Evolutionary conservation across 2,113 vertebrate genomes (phyloP).

Genomic region (Vicugna pacos): DNA sequence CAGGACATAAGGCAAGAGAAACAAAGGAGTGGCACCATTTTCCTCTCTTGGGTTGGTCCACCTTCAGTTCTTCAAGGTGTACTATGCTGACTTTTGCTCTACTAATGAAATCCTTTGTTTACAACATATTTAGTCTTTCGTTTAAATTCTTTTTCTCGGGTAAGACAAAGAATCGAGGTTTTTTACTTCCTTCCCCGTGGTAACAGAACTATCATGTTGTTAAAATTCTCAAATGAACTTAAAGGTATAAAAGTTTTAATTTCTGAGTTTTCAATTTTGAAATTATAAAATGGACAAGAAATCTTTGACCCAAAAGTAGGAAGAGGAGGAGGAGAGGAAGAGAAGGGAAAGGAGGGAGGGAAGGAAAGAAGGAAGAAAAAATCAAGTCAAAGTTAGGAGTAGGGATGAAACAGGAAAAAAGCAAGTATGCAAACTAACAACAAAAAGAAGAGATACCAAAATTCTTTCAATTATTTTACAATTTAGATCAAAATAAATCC

Average conservation of each 20-base stretch:
- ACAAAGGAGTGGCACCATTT: too few species aligned
- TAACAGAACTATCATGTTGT: not conserved
- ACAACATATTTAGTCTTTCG: too few species aligned
- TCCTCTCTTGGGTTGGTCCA: too few species aligned
- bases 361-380: not conserved
- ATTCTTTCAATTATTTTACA: not conserved
- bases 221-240: constrained; percentile 40
- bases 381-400: not conserved
- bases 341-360: not conserved
- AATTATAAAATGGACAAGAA: not conserved
- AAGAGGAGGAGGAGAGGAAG: not conserved
- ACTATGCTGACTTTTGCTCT: too few species aligned
- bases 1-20: too few species aligned
- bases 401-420: not conserved
- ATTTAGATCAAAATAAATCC: not conserved
- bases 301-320: not conserved
- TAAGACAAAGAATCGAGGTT: too few species aligned
- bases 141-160: too few species aligned
- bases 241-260: not conserved
- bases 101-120: too few species aligned
- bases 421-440: not conserved
- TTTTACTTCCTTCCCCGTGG: too few species aligned
- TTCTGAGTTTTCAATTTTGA: not conserved
- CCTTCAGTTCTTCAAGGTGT: too few species aligned
- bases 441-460: not conserved